Conservation (phyloP, 2,113 vertebrate genomes). For the Siniperca chuatsi region DNA sequence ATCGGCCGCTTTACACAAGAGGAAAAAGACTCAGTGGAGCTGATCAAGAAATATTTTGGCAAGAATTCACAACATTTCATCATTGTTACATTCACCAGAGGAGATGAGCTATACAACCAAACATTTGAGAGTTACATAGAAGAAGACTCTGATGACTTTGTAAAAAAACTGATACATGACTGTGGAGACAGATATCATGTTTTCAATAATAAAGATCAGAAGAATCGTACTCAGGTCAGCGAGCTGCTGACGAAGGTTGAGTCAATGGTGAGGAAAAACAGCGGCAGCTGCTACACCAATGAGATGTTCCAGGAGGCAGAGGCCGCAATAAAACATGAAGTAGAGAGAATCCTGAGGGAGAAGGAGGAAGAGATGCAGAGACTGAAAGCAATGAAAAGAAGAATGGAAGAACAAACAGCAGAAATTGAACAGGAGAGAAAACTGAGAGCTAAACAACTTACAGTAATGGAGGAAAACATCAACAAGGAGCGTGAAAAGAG, state of each 20-base stretch:
- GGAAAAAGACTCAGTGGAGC: slow-evolving; percentile 48
- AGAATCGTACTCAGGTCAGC: slow-evolving; percentile 23
- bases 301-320: slow-evolving; percentile 33
- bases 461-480: neutral
- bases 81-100: slow-evolving; percentile 54
- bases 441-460: neutral
- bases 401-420: neutral
- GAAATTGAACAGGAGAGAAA: neutral
- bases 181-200: slow-evolving; percentile 36
- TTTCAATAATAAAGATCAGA: neutral
- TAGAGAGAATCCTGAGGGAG: slow-evolving; percentile 29
- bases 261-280: slow-evolving; percentile 32
- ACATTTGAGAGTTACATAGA: neutral
- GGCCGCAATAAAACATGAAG: slow-evolving; percentile 17
- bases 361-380: slow-evolving; percentile 50
- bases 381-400: neutral
- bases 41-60: slow-evolving; percentile 56
- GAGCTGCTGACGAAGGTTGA: slow-evolving; percentile 24
- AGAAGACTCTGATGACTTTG: neutral
- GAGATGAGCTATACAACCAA: neutral
- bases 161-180: neutral
- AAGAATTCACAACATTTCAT: slow-evolving; percentile 32
- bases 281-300: slow-evolving; percentile 23
- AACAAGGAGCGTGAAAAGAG: neutral
- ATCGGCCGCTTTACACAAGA: slow-evolving; percentile 43